Evolutionary conservation across 2,888 invertebrate species (phyloP), one percentile per base, ranked within the genome.

Genomic region (Brenthis daphne): DNA sequence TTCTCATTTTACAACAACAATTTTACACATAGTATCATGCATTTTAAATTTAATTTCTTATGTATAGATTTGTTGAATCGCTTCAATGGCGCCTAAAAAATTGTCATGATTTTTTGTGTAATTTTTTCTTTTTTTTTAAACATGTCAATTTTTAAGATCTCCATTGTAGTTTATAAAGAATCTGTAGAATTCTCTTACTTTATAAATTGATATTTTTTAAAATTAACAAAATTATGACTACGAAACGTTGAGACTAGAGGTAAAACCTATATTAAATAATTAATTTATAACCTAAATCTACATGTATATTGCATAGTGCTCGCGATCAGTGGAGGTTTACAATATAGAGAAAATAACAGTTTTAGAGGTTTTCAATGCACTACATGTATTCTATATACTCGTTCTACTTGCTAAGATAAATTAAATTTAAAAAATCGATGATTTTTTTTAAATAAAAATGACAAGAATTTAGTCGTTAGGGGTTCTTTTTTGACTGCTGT

Each of bases 181-280:
- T 53, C 43, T 69, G 57, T 66, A 63, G 69, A 61, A 68, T 69
- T 63, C 57, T 57, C 61, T 66, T 69, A 63, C 51, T 65, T 68
- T 64, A 68, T 65, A 70, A 51, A 72, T 67, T 67, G 67, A 67
- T 67, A 69, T 68, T 64, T 69, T 69, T 69, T 71, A 82, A 82
- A 81, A 82, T 81, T 82, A 86, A 83, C 80, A 83, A 81, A 85
- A 72, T 80, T 88, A 90, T 86, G 85, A 89, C 87, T 89, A 89
- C 79, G 81, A 87, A 82, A 82, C 80, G 78, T 86, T 85, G 85
- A 87, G 91, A 91, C 91, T 91, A 91, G 91, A 91, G 80, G 83
- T 85, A 87, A 82, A 89, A 85, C 84, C 85, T 88, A 86, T 79
- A 79, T 57, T 80, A 80, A 82, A 77, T 75, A 74, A 70, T 76